These are phyloP conservation scores for Noctua janthina DNA, from an alignment of 2,888 invertebrate species.

Conservation along the genomic window DNA sequence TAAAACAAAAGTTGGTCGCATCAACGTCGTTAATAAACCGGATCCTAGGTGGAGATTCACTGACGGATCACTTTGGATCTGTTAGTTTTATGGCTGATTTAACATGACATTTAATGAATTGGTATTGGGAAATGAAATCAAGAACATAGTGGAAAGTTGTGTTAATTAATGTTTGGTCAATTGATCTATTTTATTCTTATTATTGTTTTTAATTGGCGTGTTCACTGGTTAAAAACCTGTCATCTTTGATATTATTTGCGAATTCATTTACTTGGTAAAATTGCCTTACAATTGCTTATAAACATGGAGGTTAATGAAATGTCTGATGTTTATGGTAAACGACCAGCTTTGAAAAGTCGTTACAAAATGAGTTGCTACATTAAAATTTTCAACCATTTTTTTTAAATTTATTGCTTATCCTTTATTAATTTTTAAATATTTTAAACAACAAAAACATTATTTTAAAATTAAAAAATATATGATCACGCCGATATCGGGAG, in stretches of 20 bases:
- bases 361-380: background rate
- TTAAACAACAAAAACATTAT: background rate
- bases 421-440: background rate
- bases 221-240: background rate
- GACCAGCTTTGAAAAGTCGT: background rate
- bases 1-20: conserved; percentile 84
- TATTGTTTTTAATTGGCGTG: conserved; percentile 20
- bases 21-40: conserved; percentile 82
- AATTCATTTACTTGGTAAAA: background rate
- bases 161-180: conserved; percentile 24
- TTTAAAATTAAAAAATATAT: no score
- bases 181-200: conserved; percentile 35
- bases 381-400: background rate
- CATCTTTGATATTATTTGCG: background rate
- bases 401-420: background rate
- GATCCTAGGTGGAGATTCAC: conserved; percentile 79
- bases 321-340: background rate
- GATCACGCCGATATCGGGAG: background rate
- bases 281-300: background rate
- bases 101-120: conserved; percentile 60
- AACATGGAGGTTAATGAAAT: background rate
- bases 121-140: conserved; percentile 54
- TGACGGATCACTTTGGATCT: conserved; percentile 74
- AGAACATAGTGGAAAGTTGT: conserved; percentile 46
- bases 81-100: conserved; percentile 59